These are phyloP conservation scores for Lycia hirtaria DNA, from an alignment of 2,888 invertebrate species.

Conservation along the genomic window DNA sequence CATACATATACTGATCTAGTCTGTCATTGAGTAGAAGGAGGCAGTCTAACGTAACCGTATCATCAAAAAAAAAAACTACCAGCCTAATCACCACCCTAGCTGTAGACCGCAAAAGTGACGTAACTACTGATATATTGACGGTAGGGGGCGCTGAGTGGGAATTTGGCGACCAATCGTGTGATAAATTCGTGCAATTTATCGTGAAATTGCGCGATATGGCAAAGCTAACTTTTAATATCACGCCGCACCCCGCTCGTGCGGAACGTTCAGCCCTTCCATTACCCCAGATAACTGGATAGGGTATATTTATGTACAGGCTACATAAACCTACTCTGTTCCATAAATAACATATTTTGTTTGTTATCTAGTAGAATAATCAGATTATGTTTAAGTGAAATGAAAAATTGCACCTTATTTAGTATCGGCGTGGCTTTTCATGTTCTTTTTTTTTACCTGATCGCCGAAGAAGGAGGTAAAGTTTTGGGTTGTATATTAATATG, in stretches of 20 bases:
- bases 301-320: neutral
- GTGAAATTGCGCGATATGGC: constrained; percentile 64
- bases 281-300: constrained; percentile 8
- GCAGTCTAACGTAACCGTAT: too few relatives aligned
- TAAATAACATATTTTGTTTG: too few relatives aligned
- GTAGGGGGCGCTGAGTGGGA: constrained; percentile 45
- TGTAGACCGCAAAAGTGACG: constrained; percentile 6
- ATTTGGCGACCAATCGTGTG: constrained; percentile 63
- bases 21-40: too few relatives aligned
- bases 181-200: constrained; percentile 68
- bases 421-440: too few relatives aligned
- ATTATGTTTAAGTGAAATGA: neutral
- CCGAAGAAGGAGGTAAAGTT: too few relatives aligned
- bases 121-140: constrained; percentile 22
- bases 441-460: too few relatives aligned
- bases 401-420: too few relatives aligned
- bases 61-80: too few relatives aligned
- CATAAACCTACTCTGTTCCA: too few relatives aligned
- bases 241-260: constrained; percentile 10
- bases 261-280: constrained; percentile 25
- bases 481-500: too few relatives aligned
- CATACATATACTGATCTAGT: too few relatives aligned
- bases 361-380: neutral
- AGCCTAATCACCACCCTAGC: neutral
- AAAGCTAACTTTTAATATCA: constrained; percentile 46